Evolutionary conservation across 2,888 invertebrate genomes (phyloP).

Genomic region (Chaetoderma sp.): DNA sequence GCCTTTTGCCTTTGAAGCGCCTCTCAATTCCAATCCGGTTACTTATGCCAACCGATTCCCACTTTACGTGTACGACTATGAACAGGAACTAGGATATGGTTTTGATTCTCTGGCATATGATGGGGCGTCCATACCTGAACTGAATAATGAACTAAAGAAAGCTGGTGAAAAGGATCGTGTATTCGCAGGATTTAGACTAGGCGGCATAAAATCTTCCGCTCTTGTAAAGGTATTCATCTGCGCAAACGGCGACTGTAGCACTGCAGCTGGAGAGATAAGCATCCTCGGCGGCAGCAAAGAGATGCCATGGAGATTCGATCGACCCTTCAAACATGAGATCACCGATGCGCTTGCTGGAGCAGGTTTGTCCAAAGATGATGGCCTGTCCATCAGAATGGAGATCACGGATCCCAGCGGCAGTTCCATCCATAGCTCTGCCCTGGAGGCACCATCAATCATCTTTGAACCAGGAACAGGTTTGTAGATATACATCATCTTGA

Average conservation of each 20-base stretch:
- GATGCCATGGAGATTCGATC: slow-evolving; percentile 27
- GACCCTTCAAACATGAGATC: slow-evolving; percentile 20
- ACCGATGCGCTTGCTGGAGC: slow-evolving; percentile 11
- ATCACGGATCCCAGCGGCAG: slow-evolving; percentile 19
- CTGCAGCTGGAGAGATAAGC: slow-evolving; percentile 19
- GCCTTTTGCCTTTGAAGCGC: slow-evolving; percentile 37
- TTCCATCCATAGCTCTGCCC: background rate
- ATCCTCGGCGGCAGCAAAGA: slow-evolving; percentile 23
- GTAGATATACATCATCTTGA: too few species aligned
- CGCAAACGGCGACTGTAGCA: background rate
- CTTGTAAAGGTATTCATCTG: slow-evolving; percentile 18
- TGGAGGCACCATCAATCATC: slow-evolving; percentile 16
- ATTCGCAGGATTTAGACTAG: slow-evolving; percentile 35
- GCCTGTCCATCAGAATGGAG: background rate
- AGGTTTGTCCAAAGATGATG: background rate
- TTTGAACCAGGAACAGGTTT: slow-evolving; percentile 5
- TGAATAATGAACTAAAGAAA: slow-evolving; percentile 27
- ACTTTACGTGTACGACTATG: slow-evolving; percentile 36
- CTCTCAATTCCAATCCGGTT: slow-evolving; percentile 36
- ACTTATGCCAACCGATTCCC: slow-evolving; percentile 31
- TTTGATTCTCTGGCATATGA: slow-evolving; percentile 37
- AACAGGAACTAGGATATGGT: slow-evolving; percentile 30
- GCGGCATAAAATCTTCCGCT: slow-evolving; percentile 31
- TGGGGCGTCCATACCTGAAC: slow-evolving; percentile 34
- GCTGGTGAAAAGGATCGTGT: slow-evolving; percentile 21